Evolutionary conservation across 2,797 vertebrate species (phyloP).

Genomic region (Clarias fuscus): DNA sequence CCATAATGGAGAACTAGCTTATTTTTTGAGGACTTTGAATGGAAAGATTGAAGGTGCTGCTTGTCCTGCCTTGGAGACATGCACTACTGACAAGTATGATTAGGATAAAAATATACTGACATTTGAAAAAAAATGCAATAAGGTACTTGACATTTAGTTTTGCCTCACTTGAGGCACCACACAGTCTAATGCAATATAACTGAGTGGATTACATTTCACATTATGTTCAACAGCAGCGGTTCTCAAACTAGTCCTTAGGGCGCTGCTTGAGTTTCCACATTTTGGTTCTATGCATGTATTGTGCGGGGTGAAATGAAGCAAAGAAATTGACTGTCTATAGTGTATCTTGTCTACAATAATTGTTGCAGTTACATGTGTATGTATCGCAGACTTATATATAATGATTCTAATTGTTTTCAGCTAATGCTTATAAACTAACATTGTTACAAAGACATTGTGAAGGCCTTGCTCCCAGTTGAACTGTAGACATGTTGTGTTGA

Average conservation of each 20-base stretch:
- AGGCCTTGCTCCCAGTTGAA: neutral
- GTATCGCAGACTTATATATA: neutral
- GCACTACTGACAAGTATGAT: neutral
- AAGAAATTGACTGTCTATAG: neutral
- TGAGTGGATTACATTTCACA: constrained; percentile 8
- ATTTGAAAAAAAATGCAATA: neutral
- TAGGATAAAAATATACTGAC: constrained; percentile 3
- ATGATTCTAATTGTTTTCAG: neutral
- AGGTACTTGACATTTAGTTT: constrained; percentile 20
- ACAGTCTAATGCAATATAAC: neutral
- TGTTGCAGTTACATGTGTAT: neutral
- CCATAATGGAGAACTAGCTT: neutral
- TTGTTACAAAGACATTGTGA: neutral
- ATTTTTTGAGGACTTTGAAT: neutral
- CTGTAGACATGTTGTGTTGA: neutral
- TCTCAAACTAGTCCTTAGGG: neutral
- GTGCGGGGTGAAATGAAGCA: neutral
- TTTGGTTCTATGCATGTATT: neutral
- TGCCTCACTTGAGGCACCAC: neutral
- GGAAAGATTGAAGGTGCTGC: neutral
- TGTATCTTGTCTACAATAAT: neutral
- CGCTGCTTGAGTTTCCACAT: neutral
- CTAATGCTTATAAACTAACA: neutral
- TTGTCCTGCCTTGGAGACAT: neutral
- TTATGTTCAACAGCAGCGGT: neutral